phyloP scores from a whole-genome alignment of 2,888 invertebrate genomes.

The Hylaea fasciaria region DNA sequence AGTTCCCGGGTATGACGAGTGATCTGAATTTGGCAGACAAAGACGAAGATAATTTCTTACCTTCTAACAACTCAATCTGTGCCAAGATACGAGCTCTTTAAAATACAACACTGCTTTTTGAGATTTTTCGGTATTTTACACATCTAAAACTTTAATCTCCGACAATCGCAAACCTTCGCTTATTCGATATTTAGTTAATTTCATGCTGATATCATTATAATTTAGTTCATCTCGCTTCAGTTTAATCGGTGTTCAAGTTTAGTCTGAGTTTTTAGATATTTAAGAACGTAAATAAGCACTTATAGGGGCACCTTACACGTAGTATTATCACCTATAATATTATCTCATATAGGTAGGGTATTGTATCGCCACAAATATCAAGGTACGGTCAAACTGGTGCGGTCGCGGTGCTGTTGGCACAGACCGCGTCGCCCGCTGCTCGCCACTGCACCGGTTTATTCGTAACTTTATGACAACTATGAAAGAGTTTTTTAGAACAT shows the following conservation, averaged over 20 bases:
- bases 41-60: too few relatives aligned
- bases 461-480: too few relatives aligned
- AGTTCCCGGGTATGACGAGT: not conserved
- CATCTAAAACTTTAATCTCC: conserved; percentile 1
- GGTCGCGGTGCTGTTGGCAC: too few relatives aligned
- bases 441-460: too few relatives aligned
- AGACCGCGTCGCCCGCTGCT: too few relatives aligned
- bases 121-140: not conserved
- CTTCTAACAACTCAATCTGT: conserved; percentile 23
- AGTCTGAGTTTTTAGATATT: not conserved
- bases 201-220: conserved; percentile 17
- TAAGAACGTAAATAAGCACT: too few relatives aligned
- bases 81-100: conserved; percentile 1
- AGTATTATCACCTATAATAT: too few relatives aligned
- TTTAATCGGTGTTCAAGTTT: conserved; percentile 1
- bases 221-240: conserved; percentile 20
- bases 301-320: not conserved
- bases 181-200: conserved; percentile 23
- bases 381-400: too few relatives aligned
- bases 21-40: too few relatives aligned
- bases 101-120: conserved; percentile 8
- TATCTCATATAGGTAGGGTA: too few relatives aligned
- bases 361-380: too few relatives aligned
- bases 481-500: too few relatives aligned
- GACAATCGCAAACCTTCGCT: conserved; percentile 11